Evolutionary conservation across 2,888 invertebrate genomes (phyloP).

Genomic region (Antitype chi): DNA sequence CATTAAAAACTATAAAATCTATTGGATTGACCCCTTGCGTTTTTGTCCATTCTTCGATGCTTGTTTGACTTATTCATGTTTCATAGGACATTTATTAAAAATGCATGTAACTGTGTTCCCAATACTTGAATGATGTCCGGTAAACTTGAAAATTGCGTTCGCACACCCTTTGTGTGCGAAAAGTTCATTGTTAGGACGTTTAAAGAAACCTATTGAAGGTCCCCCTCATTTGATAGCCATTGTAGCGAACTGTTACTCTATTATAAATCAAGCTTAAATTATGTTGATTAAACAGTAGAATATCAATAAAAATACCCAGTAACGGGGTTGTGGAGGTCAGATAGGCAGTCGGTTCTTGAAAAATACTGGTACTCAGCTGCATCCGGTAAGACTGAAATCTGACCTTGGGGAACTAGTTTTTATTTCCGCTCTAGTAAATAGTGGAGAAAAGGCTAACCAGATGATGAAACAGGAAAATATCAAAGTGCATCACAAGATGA

Average conservation of each 20-base stretch:
- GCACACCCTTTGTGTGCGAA: too few species aligned
- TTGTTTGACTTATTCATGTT: not conserved
- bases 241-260: not conserved
- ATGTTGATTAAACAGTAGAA: not conserved
- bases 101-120: not conserved
- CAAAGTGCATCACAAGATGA: not conserved
- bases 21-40: not conserved
- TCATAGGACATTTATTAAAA: not conserved
- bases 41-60: not conserved
- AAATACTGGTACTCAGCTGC: too few species aligned
- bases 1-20: not conserved
- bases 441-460: too few species aligned
- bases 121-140: not conserved
- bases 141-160: not conserved
- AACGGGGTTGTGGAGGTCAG: too few species aligned
- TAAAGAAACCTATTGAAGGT: not conserved
- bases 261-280: not conserved
- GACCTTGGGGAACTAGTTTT: too few species aligned
- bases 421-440: too few species aligned
- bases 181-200: not conserved
- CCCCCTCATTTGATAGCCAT: not conserved
- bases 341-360: too few species aligned
- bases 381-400: too few species aligned
- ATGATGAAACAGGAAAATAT: not conserved
- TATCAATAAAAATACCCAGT: not conserved